A percentile compares a stretch with the other conserved stretches of the same genome.
Evolutionary conservation across 2,797 vertebrate genomes (phyloP).

Genomic region (Lycodopsis pacificus): DNA sequence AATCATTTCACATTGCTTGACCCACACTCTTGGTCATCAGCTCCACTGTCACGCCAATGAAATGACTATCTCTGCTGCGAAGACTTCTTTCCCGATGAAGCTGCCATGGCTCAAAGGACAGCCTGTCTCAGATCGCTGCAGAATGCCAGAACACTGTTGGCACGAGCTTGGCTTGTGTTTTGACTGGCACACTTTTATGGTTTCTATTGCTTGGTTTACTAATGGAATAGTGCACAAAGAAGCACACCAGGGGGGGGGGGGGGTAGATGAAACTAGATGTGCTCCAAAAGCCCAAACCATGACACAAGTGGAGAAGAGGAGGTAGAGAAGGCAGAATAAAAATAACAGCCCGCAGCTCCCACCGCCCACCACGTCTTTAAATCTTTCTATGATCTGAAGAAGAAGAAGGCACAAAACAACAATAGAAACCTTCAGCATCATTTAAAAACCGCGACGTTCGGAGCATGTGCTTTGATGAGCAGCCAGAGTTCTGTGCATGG

Average conservation of each 20-base stretch:
- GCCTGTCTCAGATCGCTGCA: slow-evolving; percentile 49
- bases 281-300: slow-evolving; percentile 48
- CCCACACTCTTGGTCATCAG: slow-evolving; percentile 23
- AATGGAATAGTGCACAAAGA: slow-evolving; percentile 34
- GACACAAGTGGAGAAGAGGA: slow-evolving; percentile 57
- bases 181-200: slow-evolving; percentile 18
- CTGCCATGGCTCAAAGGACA: slow-evolving; percentile 32
- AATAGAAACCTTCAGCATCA: slow-evolving; percentile 73
- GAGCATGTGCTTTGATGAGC: slow-evolving; percentile 70
- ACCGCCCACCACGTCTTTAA: slow-evolving; percentile 67
- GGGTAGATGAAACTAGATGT: slow-evolving; percentile 51
- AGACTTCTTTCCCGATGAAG: slow-evolving; percentile 40
- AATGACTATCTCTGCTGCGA: slow-evolving; percentile 31
- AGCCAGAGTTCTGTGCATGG: slow-evolving; percentile 59
- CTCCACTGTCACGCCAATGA: slow-evolving; percentile 22
- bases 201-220: slow-evolving; percentile 38
- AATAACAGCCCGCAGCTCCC: slow-evolving; percentile 67
- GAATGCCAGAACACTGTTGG: slow-evolving; percentile 30
- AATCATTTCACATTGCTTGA: slow-evolving; percentile 20
- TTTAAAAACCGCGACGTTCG: slow-evolving; percentile 62
- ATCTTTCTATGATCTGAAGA: slow-evolving; percentile 76
- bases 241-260: slow-evolving; percentile 13
- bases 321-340: slow-evolving; percentile 40
- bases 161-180: slow-evolving; percentile 30
- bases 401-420: slow-evolving; percentile 62